Percentiles rank a stretch among this genome's conserved stretches.
These are phyloP conservation scores for Hydrocynus forskahlii DNA, from an alignment of 2,797 vertebrate species.

Conservation along the genomic window DNA sequence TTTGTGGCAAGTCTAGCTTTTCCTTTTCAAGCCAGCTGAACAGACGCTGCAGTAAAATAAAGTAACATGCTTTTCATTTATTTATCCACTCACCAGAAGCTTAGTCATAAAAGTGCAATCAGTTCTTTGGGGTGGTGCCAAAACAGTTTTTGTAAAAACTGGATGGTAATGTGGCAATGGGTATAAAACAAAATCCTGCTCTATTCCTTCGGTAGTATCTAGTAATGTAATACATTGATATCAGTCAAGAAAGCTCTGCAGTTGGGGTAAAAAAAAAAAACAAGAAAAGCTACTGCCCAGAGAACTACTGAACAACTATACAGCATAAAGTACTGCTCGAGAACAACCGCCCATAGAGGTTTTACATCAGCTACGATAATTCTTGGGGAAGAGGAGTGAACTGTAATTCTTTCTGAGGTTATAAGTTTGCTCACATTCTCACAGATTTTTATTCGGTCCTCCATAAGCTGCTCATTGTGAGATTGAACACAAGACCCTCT, in stretches of 20 bases:
- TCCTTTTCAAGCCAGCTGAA: constrained; percentile 6
- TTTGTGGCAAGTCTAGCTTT: neutral
- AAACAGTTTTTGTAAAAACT: neutral
- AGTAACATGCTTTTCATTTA: neutral
- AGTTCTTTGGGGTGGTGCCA: neutral
- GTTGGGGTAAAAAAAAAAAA: neutral
- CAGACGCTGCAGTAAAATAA: neutral
- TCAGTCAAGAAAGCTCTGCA: neutral
- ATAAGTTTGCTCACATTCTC: neutral
- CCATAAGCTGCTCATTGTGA: constrained; percentile 16
- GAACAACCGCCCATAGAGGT: neutral
- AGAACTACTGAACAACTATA: neutral
- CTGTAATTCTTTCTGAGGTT: neutral
- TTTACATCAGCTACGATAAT: constrained; percentile 3
- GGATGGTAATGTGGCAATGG: neutral
- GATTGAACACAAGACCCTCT: constrained; percentile 33
- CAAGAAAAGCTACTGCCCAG: neutral
- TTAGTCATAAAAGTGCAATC: neutral
- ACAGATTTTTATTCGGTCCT: constrained; percentile 15
- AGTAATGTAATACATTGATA: neutral
- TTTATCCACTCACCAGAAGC: neutral
- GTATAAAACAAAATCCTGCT: neutral
- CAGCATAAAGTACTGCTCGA: neutral
- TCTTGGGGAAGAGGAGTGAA: neutral
- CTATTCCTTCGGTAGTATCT: neutral